Conservation (phyloP, 1,140 invertebrate genomes). For the Andricus grossulariae region DNA sequence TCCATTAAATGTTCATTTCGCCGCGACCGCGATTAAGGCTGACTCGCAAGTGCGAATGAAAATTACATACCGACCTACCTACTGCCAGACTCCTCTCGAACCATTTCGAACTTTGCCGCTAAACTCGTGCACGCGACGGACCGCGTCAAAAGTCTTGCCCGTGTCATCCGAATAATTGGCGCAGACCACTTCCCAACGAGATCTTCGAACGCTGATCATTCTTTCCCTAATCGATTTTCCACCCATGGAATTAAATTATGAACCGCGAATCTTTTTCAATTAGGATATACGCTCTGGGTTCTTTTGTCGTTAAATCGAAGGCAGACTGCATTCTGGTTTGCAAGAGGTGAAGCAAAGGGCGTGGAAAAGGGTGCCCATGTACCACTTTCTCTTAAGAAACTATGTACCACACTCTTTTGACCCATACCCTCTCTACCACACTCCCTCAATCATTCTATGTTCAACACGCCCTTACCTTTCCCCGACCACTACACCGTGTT, state of each 20-base stretch:
- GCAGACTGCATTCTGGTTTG: too few relatives aligned
- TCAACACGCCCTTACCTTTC: too few relatives aligned
- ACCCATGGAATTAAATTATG: conserved; percentile 37
- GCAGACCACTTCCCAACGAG: conserved; percentile 31
- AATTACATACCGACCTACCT: conserved; percentile 44
- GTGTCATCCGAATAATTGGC: conserved; percentile 43
- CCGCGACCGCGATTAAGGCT: conserved; percentile 40
- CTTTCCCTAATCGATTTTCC: conserved; percentile 34
- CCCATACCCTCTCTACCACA: too few relatives aligned
- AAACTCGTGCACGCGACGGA: conserved; percentile 46
- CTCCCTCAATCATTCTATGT: too few relatives aligned
- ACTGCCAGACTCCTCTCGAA: conserved; percentile 36
- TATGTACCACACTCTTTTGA: too few relatives aligned
- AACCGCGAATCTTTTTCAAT: not conserved
- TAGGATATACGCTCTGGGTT: not conserved
- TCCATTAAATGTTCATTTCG: conserved; percentile 50
- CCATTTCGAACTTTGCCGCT: conserved; percentile 35
- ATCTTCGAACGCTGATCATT: conserved; percentile 14
- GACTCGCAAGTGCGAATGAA: conserved; percentile 53
- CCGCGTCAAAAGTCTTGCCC: conserved; percentile 34
- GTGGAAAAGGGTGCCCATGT: too few relatives aligned
- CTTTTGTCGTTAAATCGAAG: too few relatives aligned
- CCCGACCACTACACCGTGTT: too few relatives aligned
- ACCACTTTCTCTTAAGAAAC: too few relatives aligned
- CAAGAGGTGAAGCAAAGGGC: too few relatives aligned